These are phyloP conservation scores for Coptotermes formosanus DNA, from an alignment of 1,140 invertebrate genomes.

Conservation along the genomic window DNA sequence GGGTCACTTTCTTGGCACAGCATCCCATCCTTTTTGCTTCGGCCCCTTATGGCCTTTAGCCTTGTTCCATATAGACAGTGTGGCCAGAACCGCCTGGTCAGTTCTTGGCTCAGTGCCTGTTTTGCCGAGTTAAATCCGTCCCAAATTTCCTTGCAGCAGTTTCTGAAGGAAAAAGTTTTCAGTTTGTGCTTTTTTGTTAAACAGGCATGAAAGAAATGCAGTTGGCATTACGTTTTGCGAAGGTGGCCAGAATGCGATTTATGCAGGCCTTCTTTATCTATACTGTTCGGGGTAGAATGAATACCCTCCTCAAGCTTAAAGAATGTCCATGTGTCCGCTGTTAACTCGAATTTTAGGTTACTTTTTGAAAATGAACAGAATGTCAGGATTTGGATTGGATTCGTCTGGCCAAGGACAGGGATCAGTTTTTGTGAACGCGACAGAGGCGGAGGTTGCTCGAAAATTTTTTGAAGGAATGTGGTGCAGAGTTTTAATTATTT, in stretches of 20 bases:
- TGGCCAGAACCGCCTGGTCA: neutral
- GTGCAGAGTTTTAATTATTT: no score
- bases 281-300: neutral
- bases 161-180: neutral
- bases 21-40: neutral
- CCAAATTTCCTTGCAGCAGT: neutral
- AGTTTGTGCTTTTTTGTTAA: neutral
- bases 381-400: no score
- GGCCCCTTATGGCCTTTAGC: conserved; percentile 4
- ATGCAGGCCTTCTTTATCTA: neutral
- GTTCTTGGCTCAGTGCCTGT: neutral
- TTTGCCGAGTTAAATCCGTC: neutral
- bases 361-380: no score
- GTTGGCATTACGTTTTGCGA: neutral
- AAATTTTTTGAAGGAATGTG: no score
- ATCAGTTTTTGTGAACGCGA: no score
- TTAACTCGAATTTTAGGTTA: no score
- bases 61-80: neutral
- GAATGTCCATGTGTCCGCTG: no score
- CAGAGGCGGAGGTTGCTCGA: no score
- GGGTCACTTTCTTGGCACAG: conserved; percentile 23
- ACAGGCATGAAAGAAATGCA: neutral
- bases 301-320: neutral
- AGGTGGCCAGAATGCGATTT: neutral
- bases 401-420: no score